Conservation (phyloP, 2,888 invertebrate species). For the Agelastica alni region DNA sequence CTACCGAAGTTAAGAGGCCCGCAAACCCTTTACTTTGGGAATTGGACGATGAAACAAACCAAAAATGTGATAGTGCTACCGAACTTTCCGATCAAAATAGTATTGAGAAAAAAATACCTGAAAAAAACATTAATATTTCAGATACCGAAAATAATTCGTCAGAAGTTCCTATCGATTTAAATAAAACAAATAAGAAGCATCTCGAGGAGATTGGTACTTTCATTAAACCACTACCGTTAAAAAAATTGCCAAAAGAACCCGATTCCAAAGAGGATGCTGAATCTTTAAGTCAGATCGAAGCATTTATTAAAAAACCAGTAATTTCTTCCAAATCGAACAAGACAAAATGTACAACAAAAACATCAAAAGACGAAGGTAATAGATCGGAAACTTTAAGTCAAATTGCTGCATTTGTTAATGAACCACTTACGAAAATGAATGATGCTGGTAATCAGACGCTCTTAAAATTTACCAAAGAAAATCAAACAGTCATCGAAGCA, state of each 20-base stretch:
- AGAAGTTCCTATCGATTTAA: neutral
- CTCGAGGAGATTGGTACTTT: neutral
- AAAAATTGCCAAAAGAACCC: too few species aligned
- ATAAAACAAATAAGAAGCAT: neutral
- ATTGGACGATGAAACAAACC: constrained; percentile 10
- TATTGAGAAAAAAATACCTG: neutral
- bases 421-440: too few species aligned
- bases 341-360: constrained; percentile 5
- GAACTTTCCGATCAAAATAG: neutral
- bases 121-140: neutral
- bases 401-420: constrained; percentile 27
- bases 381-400: constrained; percentile 30
- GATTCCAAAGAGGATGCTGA: too few species aligned
- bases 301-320: constrained; percentile 28
- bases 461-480: too few species aligned
- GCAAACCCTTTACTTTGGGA: constrained; percentile 30
- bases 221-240: too few species aligned
- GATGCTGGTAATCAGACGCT: too few species aligned
- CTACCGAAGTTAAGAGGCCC: constrained; percentile 21
- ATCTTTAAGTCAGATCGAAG: constrained; percentile 32
- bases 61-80: neutral
- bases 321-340: constrained; percentile 5
- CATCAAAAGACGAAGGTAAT: constrained; percentile 1
- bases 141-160: too few species aligned
- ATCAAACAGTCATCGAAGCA: too few species aligned